A percentile compares a stretch with the other conserved stretches of the same genome.
phyloP scores from a whole-genome alignment of 2,888 invertebrate species.

The Notocelia uddmanniana region DNA sequence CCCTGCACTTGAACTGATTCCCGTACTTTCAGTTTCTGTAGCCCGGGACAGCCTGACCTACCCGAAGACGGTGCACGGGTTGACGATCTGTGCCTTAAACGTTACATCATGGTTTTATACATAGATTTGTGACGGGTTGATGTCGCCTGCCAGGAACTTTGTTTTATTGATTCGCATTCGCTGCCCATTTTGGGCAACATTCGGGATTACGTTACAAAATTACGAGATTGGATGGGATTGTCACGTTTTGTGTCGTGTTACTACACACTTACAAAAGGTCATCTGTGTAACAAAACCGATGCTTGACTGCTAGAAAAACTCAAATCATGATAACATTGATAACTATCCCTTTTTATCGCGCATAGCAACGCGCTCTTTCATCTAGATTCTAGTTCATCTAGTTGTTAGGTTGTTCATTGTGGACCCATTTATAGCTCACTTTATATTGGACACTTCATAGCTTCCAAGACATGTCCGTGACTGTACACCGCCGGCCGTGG shows the following conservation, averaged over 20 bases:
- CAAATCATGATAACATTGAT: too few relatives aligned
- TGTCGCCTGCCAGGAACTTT: neutral
- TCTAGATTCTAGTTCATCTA: too few relatives aligned
- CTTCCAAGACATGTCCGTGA: too few relatives aligned
- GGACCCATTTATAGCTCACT: too few relatives aligned
- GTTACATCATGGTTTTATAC: neutral
- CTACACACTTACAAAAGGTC: too few relatives aligned
- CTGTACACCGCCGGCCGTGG: too few relatives aligned
- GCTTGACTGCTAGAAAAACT: neutral
- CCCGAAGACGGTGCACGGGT: conserved; percentile 59
- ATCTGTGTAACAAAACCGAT: neutral
- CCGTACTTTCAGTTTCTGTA: conserved; percentile 74
- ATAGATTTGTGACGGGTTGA: conserved; percentile 5
- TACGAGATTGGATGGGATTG: neutral
- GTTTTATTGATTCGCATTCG: neutral
- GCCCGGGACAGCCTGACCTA: conserved; percentile 73
- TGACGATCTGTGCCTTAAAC: conserved; percentile 23
- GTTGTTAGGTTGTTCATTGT: too few relatives aligned
- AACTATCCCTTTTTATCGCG: too few relatives aligned
- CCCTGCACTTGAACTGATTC: conserved; percentile 76
- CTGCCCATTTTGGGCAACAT: neutral
- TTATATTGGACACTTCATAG: too few relatives aligned
- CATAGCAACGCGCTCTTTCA: too few relatives aligned
- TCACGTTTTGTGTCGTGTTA: neutral
- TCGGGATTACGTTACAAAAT: neutral